A percentile compares a stretch with the other conserved stretches of the same genome.
Conservation (phyloP, 2,797 vertebrate species). For the Orientallactaga sibirica region DNA sequence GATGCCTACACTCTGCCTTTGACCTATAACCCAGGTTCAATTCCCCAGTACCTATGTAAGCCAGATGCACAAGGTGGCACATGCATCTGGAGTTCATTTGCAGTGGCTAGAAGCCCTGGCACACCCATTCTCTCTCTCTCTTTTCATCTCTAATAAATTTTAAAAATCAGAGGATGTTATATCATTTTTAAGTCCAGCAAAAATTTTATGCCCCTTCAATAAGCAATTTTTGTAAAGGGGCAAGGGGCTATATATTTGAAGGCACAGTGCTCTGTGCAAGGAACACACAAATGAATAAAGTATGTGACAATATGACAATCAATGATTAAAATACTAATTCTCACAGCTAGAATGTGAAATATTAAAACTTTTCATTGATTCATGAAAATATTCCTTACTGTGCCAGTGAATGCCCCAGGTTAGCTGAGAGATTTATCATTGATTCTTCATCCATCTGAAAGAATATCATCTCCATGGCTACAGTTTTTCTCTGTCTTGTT, state of each 20-base stretch:
- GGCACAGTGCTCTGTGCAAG: not conserved
- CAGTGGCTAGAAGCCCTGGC: too few species aligned
- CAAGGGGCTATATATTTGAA: not conserved
- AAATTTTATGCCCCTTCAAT: not conserved
- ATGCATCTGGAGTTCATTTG: too few species aligned
- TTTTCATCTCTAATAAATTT: too few species aligned
- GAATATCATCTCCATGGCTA: not conserved
- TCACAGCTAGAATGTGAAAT: not conserved
- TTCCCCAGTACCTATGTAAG: too few species aligned
- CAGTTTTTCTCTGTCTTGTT: not conserved
- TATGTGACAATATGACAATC: not conserved
- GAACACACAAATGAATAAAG: not conserved
- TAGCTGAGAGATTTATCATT: not conserved
- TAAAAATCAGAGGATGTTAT: not conserved
- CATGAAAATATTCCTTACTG: not conserved
- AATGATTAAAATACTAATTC: constrained; percentile 32
- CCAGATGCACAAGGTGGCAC: too few species aligned
- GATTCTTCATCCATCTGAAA: not conserved
- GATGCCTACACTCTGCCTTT: not conserved
- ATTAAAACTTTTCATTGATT: not conserved
- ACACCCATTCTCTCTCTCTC: too few species aligned
- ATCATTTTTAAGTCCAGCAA: not conserved
- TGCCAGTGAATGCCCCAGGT: not conserved
- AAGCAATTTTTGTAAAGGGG: not conserved
- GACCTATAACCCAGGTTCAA: too few species aligned